Evolutionary conservation across 1,140 invertebrate genomes (phyloP).

Genomic region (Kradibia gibbosae): DNA sequence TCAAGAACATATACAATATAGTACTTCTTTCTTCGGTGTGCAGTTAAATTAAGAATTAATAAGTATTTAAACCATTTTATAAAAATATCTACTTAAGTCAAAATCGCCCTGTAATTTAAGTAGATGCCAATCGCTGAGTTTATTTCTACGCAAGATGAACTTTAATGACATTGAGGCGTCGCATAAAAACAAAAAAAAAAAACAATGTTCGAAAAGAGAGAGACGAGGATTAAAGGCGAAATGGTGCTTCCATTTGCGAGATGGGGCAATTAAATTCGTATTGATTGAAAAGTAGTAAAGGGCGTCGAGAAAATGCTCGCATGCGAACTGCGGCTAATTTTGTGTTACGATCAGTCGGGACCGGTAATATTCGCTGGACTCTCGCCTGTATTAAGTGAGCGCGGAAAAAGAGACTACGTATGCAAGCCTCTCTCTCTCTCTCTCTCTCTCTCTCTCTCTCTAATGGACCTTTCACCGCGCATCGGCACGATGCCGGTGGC

Average conservation of each 20-base stretch:
- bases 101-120: too few relatives aligned
- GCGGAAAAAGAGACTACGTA: constrained; percentile 34
- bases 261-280: constrained; percentile 36
- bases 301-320: neutral
- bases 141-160: too few relatives aligned
- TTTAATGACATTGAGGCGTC: neutral
- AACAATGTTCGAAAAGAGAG: neutral
- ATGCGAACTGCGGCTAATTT: constrained; percentile 14
- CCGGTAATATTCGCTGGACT: constrained; percentile 34
- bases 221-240: neutral
- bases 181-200: neutral
- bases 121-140: too few relatives aligned
- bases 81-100: too few relatives aligned
- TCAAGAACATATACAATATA: too few relatives aligned
- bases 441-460: too few relatives aligned
- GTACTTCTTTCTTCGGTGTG: too few relatives aligned
- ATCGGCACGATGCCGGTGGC: constrained; percentile 22
- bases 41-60: too few relatives aligned
- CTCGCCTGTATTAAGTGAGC: constrained; percentile 37
- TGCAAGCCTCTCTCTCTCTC: neutral
- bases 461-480: constrained; percentile 49
- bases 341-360: constrained; percentile 16
- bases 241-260: neutral
- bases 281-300: constrained; percentile 39
- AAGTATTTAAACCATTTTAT: too few relatives aligned